Percentiles rank a stretch among this genome's conserved stretches.
phyloP scores from a whole-genome alignment of 1,140 invertebrate species.

The Anastrepha obliqua region DNA sequence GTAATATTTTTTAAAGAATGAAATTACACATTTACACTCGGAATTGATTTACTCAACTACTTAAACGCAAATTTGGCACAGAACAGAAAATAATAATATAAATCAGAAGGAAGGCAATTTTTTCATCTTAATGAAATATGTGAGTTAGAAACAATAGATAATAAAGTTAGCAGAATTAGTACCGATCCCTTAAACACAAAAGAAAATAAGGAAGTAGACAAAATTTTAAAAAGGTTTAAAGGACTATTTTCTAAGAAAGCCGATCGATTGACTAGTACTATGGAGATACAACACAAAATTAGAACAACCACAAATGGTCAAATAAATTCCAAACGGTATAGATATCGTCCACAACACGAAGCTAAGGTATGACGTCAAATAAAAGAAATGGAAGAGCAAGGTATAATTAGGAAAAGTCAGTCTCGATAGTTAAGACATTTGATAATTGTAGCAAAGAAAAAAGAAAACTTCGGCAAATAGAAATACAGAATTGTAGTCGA shows the following conservation, averaged over 20 bases:
- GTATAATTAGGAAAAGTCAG: conserved; percentile 54
- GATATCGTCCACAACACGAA: background rate
- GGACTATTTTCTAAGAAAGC: background rate
- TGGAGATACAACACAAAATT: conserved; percentile 29
- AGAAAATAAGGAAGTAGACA: background rate
- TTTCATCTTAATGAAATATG: background rate
- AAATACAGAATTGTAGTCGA: too few species aligned
- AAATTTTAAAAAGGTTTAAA: background rate
- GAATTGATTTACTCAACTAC: background rate
- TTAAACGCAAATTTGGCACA: background rate
- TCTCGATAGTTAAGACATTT: conserved; percentile 69
- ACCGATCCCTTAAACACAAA: background rate
- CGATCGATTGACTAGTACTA: conserved; percentile 22
- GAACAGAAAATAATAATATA: background rate
- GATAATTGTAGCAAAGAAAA: conserved; percentile 73
- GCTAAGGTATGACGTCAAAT: background rate
- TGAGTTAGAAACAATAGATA: background rate
- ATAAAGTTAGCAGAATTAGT: background rate
- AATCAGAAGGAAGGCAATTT: background rate
- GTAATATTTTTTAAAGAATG: background rate
- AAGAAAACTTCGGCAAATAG: conserved; percentile 65
- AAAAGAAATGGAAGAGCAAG: background rate
- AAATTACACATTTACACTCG: background rate
- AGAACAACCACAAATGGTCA: conserved; percentile 22
- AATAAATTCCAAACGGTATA: background rate